A percentile compares a stretch with the other conserved stretches of the same genome.
phyloP scores from a whole-genome alignment of 1,140 invertebrate genomes.

The Drosophila grimshawi region DNA sequence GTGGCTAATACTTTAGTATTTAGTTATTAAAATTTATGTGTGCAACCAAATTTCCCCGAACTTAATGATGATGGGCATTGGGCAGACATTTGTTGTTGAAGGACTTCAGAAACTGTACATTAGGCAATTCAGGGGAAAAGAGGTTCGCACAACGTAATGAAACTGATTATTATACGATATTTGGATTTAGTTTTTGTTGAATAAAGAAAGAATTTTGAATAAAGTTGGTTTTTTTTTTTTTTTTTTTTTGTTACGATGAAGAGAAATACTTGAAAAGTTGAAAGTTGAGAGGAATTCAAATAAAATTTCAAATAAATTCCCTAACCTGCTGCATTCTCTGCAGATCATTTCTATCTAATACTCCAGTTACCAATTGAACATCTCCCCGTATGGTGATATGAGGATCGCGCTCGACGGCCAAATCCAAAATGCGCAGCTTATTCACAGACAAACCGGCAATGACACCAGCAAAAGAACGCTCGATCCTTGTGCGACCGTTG shows the following conservation, averaged over 20 bases:
- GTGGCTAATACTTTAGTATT: slow-evolving; percentile 60
- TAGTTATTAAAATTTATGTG: slow-evolving; percentile 46
- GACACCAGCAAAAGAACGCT: slow-evolving; percentile 92
- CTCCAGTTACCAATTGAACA: slow-evolving; percentile 89
- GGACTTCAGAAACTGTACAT: slow-evolving; percentile 43
- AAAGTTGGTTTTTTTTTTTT: slow-evolving; percentile 46
- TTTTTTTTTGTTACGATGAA: slow-evolving; percentile 72
- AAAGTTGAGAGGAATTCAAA: slow-evolving; percentile 82
- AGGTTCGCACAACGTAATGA: slow-evolving; percentile 53
- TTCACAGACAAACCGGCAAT: slow-evolving; percentile 95
- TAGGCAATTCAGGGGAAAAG: slow-evolving; percentile 15
- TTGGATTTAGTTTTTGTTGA: slow-evolving; percentile 58
- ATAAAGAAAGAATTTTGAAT: slow-evolving; percentile 76
- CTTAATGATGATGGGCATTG: background rate
- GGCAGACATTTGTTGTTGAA: no score
- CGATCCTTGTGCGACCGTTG: slow-evolving; percentile 89
- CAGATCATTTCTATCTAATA: slow-evolving; percentile 90
- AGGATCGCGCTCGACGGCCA: slow-evolving; percentile 92
- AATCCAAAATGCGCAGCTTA: slow-evolving; percentile 92
- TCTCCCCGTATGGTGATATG: slow-evolving; percentile 90
- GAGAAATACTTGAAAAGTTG: slow-evolving; percentile 84
- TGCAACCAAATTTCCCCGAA: slow-evolving; percentile 66
- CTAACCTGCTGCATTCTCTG: slow-evolving; percentile 93
- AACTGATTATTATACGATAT: slow-evolving; percentile 60
- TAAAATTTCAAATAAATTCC: slow-evolving; percentile 85